Base-by-base conservation (phyloP, 2,113 vertebrate genomes). In the Callipepla californica region DNA sequence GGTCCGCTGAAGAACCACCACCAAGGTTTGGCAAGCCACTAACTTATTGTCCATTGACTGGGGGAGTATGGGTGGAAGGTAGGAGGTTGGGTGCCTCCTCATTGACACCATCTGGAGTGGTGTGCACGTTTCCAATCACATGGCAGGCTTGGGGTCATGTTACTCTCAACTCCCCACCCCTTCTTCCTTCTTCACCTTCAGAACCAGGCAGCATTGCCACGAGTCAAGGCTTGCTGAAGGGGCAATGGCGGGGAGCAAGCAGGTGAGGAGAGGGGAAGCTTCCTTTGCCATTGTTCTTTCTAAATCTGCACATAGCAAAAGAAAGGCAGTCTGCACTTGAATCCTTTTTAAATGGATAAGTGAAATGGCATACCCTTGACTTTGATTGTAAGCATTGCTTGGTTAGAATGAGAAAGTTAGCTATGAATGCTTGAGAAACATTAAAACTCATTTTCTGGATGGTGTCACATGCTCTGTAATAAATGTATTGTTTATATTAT, bases 111-210 rank as follows among this genome's bases (percentile, higher is more conserved):
- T 83, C 85, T 94, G 93, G 90, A 94, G 88, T 94, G 92, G 92
- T 90, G 95, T 90, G 85, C 76, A 70, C 51, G 1, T 89, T 96
- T 92, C 92, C 96, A 96, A 96, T 96, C 95, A 96, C 85, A 94
- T 74, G 82, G 82, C 88, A 94, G 65, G 61, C 92, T 80, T 80
- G 93, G 92, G 96, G 90, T 96, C 96, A 83, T 95, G 92, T 96
- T 96, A 96, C 95, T 94, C 80, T 96, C 92, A 70, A 80, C 72
- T 95, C 90, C 92, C 96, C 95, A 92, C 95, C 96, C 93, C 96
- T 96, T 92, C 88, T 96, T 96, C 93, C 96, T 96, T 95, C 95
- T 96, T 94, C 95, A 95, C 92, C 82, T 95, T 93, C 87, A 96
- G 94, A 93, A 77, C 58, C 90, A 90, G 73, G 80, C 92, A 93